Evolutionary conservation across 2,797 vertebrate species (phyloP), one percentile per base, ranked within the genome.

Genomic region (Melanotaenia parkinsoni): DNA sequence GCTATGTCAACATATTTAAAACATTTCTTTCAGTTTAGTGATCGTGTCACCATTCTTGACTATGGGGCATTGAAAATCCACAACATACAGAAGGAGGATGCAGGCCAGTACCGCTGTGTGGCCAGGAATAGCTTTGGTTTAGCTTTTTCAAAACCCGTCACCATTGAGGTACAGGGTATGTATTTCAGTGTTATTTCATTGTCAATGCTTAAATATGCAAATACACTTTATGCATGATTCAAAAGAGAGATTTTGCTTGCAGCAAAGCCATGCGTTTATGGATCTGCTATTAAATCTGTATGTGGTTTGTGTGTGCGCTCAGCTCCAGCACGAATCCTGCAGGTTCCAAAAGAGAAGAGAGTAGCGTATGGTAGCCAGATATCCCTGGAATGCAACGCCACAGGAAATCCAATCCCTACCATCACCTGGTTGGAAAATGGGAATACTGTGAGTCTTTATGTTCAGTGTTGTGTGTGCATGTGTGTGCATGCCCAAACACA

Each of bases 351-450:
- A 84, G 98, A 97, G 65, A 96, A 96, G 84, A 96, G 96, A 70
- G 95, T 97, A 58, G 95, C 94, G 11, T 98, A 97, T 64, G 97
- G 97, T 37, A 96, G 96, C 24, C 90, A 96, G 91, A 95, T 98
- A 76, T 95, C 93, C 0, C 79, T 99, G 76, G 95, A 93, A 70
- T 99, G 98, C 57, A 94, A 95, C 0, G 98, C 96, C 0, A 96
- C 96, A 0, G 98, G 98, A 51, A 96, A 97, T 85, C 98, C 98
- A 26, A 93, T 96, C 45, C 98, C 98, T 24, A 95, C 95, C 26
- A 89, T 99, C 88, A 97, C 95, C 73, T 99, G 98, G 98, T 93
- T 98, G 89, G 97, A 99, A 93, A 98, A 98, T 9, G 97, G 98
- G 72, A 97, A 98, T 91, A 94, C 96, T 56, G 97, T 99, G 92